Conservation (phyloP, 1,140 invertebrate genomes). For the Bacillus rossius region DNA sequence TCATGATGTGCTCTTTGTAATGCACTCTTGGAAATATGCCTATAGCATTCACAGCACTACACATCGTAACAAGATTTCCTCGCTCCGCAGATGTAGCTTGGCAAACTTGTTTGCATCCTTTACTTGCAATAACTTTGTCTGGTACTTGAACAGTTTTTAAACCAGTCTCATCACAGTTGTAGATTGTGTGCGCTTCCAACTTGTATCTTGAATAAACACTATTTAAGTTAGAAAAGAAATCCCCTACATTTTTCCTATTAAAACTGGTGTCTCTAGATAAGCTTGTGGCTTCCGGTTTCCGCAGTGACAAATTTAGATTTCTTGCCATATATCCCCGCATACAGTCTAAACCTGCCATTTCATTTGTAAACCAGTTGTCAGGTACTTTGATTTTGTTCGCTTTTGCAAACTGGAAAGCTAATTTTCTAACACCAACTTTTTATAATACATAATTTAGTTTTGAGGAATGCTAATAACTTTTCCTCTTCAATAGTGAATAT, state of each 20-base stretch:
- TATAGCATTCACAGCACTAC: conserved; percentile 21
- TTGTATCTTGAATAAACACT: conserved; percentile 6
- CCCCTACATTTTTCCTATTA: conserved; percentile 39
- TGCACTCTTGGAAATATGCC: conserved; percentile 28
- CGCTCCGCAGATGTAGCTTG: conserved; percentile 36
- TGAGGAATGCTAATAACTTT: neutral
- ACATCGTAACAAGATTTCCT: conserved; percentile 38
- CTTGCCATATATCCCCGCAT: conserved; percentile 20
- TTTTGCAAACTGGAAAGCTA: neutral
- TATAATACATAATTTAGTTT: neutral
- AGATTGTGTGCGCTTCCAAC: conserved; percentile 30
- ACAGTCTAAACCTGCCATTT: neutral
- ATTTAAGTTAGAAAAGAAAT: conserved; percentile 37
- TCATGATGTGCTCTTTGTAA: conserved; percentile 9
- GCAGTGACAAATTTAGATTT: conserved; percentile 34
- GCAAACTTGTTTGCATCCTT: conserved; percentile 37
- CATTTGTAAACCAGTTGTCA: neutral
- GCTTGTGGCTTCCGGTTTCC: conserved; percentile 40
- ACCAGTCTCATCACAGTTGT: conserved; percentile 41
- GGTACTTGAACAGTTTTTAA: conserved; percentile 42
- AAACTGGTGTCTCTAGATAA: conserved; percentile 39
- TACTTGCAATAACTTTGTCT: conserved; percentile 35
- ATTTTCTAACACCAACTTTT: neutral
- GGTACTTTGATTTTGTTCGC: neutral
- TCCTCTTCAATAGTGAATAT: neutral